phyloP scores from a whole-genome alignment of 2,888 invertebrate species.

The Orchesella flavescens region DNA sequence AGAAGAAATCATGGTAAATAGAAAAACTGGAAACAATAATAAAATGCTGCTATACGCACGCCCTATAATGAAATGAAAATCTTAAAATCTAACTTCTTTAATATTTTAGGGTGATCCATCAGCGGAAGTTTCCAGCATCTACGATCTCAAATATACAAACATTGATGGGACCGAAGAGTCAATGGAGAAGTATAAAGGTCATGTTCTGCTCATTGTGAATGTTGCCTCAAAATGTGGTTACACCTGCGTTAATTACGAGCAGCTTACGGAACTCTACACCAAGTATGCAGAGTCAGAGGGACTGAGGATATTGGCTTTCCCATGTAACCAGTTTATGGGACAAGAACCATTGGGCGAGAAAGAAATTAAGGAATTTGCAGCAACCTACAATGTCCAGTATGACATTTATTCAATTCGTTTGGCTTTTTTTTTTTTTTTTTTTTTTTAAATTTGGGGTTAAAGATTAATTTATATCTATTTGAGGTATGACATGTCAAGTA shows the following conservation, averaged over 20 bases:
- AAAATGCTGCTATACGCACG: too few species aligned
- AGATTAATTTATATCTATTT: too few species aligned
- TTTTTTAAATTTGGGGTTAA: too few species aligned
- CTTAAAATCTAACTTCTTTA: neutral
- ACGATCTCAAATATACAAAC: constrained; percentile 67
- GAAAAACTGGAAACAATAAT: neutral
- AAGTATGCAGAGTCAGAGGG: constrained; percentile 69
- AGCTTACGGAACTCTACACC: constrained; percentile 69
- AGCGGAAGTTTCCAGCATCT: constrained; percentile 35
- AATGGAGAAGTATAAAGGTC: constrained; percentile 70
- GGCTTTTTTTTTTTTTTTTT: too few species aligned
- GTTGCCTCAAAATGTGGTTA: constrained; percentile 71
- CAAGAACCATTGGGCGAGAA: constrained; percentile 81
- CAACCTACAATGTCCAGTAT: constrained; percentile 76
- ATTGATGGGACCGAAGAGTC: constrained; percentile 69
- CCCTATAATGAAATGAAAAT: neutral
- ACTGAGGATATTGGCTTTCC: constrained; percentile 69
- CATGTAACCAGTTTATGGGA: constrained; percentile 71
- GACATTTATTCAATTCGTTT: too few species aligned
- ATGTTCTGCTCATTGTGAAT: constrained; percentile 71
- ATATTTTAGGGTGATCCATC: constrained; percentile 34
- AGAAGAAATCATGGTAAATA: constrained; percentile 30
- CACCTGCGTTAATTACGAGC: constrained; percentile 70
- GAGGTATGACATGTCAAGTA: constrained; percentile 79
- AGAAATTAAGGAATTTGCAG: constrained; percentile 81